These are phyloP conservation scores for Lipotes vexillifer DNA, from an alignment of 2,113 vertebrate genomes.

Conservation along the genomic window DNA sequence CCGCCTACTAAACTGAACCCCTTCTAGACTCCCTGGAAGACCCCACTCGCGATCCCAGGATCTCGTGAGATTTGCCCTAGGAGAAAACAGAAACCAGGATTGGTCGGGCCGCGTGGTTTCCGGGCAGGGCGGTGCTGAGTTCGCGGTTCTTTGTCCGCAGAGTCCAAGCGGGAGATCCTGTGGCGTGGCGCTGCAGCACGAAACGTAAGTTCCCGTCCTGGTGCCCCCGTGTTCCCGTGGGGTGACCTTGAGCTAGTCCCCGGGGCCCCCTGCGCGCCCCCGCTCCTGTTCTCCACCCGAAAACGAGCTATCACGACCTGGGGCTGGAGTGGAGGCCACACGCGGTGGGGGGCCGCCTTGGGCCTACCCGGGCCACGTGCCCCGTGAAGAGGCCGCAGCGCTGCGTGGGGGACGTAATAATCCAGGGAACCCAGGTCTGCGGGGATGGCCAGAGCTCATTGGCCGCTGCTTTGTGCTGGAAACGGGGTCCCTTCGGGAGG, in stretches of 20 bases:
- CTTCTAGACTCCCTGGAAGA: too few relatives aligned
- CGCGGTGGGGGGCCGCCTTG: rapidly evolving
- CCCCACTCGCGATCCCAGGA: neutral
- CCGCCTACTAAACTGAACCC: neutral
- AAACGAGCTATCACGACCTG: neutral
- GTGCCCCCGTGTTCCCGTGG: rapidly evolving
- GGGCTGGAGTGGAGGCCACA: rapidly evolving
- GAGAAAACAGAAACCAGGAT: neutral
- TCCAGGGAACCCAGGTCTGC: rapidly evolving
- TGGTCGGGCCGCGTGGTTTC: rapidly evolving
- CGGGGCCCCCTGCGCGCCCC: rapidly evolving
- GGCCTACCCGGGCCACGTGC: rapidly evolving
- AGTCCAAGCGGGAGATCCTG: rapidly evolving
- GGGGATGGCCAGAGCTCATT: neutral
- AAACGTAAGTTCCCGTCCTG: neutral
- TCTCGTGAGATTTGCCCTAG: neutral
- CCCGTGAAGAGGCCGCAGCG: rapidly evolving
- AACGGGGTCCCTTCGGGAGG: neutral
- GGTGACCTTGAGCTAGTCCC: too few relatives aligned
- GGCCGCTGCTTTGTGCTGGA: neutral
- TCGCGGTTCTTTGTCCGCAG: rapidly evolving
- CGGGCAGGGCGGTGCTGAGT: neutral
- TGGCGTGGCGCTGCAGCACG: rapidly evolving
- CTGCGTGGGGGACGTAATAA: neutral
- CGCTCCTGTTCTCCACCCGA: rapidly evolving